phyloP scores from a whole-genome alignment of 1,140 invertebrate species.

The Asbolus verrucosus region DNA sequence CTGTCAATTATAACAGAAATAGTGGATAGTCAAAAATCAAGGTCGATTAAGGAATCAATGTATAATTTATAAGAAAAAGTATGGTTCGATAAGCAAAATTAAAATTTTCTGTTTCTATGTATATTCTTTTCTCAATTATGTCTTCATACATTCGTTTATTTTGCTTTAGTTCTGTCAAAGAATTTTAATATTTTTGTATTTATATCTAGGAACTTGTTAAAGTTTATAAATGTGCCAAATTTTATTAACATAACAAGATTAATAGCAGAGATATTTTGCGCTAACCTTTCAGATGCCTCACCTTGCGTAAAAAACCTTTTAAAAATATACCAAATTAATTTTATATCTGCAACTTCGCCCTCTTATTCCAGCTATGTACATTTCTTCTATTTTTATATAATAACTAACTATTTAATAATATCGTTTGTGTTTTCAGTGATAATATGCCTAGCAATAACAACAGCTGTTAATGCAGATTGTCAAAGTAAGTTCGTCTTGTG shows the following conservation, averaged over 20 bases:
- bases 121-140: too few relatives aligned
- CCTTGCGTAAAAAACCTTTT: too few relatives aligned
- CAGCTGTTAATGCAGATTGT: slow-evolving; percentile 63
- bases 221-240: slow-evolving; percentile 25
- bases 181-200: background rate
- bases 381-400: slow-evolving; percentile 50
- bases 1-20: too few relatives aligned
- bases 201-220: background rate
- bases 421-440: slow-evolving; percentile 62
- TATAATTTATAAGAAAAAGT: too few relatives aligned
- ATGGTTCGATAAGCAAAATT: too few relatives aligned
- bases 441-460: slow-evolving; percentile 63
- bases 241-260: slow-evolving; percentile 13
- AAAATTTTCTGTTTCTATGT: too few relatives aligned
- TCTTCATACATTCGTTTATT: too few relatives aligned
- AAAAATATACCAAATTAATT: too few relatives aligned
- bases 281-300: slow-evolving; percentile 41
- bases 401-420: slow-evolving; percentile 39
- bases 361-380: slow-evolving; percentile 46
- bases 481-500: slow-evolving; percentile 65
- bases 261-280: slow-evolving; percentile 10
- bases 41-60: too few relatives aligned
- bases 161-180: too few relatives aligned
- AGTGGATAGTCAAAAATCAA: too few relatives aligned
- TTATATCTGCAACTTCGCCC: too few relatives aligned